phyloP scores from a whole-genome alignment of 2,888 invertebrate genomes.

The Andricus curvator region DNA sequence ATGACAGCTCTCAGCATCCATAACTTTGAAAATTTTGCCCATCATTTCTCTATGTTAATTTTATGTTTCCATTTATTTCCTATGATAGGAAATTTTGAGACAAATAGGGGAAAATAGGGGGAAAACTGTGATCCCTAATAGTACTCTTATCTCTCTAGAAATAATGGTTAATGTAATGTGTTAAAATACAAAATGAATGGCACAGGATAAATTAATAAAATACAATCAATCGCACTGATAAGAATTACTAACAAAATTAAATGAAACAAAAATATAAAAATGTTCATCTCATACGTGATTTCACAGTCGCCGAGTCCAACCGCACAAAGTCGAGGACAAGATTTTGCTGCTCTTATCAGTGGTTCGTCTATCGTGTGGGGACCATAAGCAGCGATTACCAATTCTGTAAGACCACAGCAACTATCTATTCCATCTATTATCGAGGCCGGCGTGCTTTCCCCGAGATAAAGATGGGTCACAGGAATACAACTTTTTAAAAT shows the following conservation, averaged over 20 bases:
- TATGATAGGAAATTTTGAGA: too few species aligned
- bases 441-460: constrained; percentile 67
- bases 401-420: constrained; percentile 71
- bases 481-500: constrained; percentile 69
- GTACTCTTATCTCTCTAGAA: not conserved
- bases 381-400: constrained; percentile 71
- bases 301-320: constrained; percentile 75
- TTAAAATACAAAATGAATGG: not conserved
- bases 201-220: not conserved
- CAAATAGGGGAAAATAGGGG: too few species aligned
- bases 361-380: constrained; percentile 67
- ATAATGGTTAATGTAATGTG: not conserved
- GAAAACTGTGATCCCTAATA: too few species aligned
- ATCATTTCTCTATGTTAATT: too few species aligned
- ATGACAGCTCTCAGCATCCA: too few species aligned
- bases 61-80: too few species aligned
- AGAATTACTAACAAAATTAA: not conserved
- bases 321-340: constrained; percentile 69
- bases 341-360: constrained; percentile 66
- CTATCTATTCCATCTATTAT: constrained; percentile 65
- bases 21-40: too few species aligned
- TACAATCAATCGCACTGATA: not conserved
- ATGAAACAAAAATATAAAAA: not conserved
- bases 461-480: constrained; percentile 74
- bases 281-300: constrained; percentile 62